A percentile compares a stretch with the other conserved stretches of the same genome.
Evolutionary conservation across 2,113 vertebrate genomes (phyloP).

Genomic region (Tympanuchus pallidicinctus): DNA sequence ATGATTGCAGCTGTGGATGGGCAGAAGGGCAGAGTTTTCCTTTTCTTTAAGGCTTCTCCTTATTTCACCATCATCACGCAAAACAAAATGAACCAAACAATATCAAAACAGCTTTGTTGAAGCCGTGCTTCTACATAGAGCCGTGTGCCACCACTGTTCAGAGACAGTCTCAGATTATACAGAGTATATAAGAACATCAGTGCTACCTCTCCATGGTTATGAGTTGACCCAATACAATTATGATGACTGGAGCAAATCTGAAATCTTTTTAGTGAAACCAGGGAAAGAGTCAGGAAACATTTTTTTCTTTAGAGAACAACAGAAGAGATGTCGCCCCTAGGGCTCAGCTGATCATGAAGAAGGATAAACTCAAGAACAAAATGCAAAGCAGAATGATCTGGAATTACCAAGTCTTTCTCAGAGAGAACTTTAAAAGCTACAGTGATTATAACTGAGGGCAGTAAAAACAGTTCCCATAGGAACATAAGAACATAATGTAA

Average conservation of each 20-base stretch:
- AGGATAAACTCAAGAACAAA: not conserved
- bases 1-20: not conserved
- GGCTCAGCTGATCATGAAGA: not conserved
- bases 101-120: fast-evolving
- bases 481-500: not conserved
- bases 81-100: not conserved
- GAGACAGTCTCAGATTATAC: too few relatives aligned
- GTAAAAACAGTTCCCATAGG: not conserved
- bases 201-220: not conserved
- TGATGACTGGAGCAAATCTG: not conserved
- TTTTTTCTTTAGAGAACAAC: not conserved
- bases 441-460: not conserved
- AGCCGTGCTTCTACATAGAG: not conserved
- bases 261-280: not conserved
- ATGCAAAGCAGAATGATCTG: not conserved
- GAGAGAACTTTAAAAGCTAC: not conserved
- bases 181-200: not conserved
- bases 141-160: not conserved
- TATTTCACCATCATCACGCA: not conserved
- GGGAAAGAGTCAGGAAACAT: not conserved
- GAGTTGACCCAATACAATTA: not conserved
- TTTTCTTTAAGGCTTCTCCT: not conserved
- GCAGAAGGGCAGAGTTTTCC: not conserved
- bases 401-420: not conserved
- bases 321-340: not conserved